Percentiles rank a stretch among this genome's conserved stretches.
phyloP scores from a whole-genome alignment of 2,888 invertebrate genomes.

The Periphyllus acericola region DNA sequence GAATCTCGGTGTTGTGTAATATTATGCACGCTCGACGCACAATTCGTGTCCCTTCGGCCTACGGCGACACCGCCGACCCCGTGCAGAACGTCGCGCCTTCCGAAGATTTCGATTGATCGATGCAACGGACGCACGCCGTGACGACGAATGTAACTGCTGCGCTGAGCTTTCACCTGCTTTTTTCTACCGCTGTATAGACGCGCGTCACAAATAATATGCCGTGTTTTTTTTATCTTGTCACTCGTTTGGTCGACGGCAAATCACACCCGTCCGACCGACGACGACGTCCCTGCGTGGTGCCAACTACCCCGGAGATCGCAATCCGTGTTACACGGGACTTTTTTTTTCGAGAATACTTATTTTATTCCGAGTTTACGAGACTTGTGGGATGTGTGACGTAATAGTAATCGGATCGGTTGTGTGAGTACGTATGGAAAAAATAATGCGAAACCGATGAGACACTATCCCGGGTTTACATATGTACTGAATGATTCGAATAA shows the following conservation, averaged over 20 bases:
- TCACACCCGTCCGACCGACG: neutral
- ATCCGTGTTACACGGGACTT: too few relatives aligned
- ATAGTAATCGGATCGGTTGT: neutral
- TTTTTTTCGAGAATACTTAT: too few relatives aligned
- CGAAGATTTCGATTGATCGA: neutral
- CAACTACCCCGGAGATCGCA: too few relatives aligned
- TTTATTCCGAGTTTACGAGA: too few relatives aligned
- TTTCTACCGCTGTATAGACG: neutral
- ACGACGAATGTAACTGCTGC: neutral
- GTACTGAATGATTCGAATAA: too few relatives aligned
- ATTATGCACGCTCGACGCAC: neutral
- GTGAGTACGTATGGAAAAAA: neutral
- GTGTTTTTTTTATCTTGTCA: neutral
- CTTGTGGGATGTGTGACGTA: too few relatives aligned
- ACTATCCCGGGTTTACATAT: neutral
- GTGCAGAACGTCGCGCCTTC: neutral
- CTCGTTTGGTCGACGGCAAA: neutral
- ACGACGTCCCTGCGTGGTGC: neutral
- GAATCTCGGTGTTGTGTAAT: too few relatives aligned
- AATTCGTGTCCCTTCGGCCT: neutral
- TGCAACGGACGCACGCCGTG: neutral
- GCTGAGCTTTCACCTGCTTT: neutral
- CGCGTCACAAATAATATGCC: neutral
- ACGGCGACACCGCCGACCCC: neutral
- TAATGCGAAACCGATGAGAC: neutral